These are phyloP conservation scores for Cryptotis parvus DNA, from an alignment of 2,113 vertebrate genomes.

Conservation along the genomic window DNA sequence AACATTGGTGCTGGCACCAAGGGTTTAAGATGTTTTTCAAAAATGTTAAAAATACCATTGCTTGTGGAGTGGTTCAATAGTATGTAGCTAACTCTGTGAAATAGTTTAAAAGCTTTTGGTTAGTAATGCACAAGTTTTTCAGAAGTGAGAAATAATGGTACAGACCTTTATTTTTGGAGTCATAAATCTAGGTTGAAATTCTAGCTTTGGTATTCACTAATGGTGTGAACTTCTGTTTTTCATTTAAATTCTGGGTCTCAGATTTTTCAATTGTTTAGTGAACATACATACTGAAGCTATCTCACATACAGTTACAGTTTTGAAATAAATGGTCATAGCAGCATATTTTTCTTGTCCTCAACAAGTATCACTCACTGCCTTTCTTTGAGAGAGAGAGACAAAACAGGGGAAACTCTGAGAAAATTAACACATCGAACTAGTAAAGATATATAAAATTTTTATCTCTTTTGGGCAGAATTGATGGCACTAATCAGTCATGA, in stretches of 20 bases:
- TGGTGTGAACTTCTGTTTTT: background rate
- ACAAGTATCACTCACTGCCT: background rate
- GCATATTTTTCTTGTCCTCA: background rate
- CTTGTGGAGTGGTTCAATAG: background rate
- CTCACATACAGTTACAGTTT: background rate
- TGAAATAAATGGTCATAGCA: background rate
- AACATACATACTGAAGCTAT: background rate
- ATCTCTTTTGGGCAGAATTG: background rate
- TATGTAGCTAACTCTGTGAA: background rate
- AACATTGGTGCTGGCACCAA: background rate
- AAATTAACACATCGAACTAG: no score
- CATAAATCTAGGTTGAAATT: background rate
- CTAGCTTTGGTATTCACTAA: background rate
- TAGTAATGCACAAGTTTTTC: background rate
- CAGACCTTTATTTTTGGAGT: background rate
- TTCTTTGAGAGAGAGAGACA: background rate
- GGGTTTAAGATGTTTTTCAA: background rate
- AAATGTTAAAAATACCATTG: conserved; percentile 9
- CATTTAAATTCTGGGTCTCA: background rate
- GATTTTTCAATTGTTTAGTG: conserved; percentile 34
- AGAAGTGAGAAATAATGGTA: background rate
- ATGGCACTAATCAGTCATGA: background rate
- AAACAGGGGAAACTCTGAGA: background rate
- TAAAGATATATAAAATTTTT: background rate
- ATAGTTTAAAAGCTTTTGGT: background rate